Conservation (phyloP, 2,888 invertebrate species). For the Machimus atricapillus region DNA sequence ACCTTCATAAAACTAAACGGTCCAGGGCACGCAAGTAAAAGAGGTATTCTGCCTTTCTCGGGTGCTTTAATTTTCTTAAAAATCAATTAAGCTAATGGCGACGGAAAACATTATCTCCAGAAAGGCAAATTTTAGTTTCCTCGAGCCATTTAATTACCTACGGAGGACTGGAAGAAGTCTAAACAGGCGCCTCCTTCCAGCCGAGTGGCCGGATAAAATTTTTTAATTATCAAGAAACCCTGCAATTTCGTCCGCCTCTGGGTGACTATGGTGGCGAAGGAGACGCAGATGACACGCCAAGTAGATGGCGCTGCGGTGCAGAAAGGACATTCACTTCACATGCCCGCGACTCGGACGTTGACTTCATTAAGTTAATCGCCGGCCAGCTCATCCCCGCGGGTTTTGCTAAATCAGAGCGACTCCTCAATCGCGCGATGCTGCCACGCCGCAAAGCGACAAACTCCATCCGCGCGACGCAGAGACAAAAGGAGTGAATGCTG, state of each 20-base stretch:
- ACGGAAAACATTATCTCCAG: conserved; percentile 42
- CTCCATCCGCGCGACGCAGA: conserved; percentile 5
- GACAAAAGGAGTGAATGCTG: conserved; percentile 37
- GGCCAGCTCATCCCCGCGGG: neutral
- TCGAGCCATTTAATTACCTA: conserved; percentile 43
- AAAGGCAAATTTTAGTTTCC: conserved; percentile 43
- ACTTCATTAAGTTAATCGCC: conserved; percentile 17
- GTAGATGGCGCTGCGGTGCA: neutral
- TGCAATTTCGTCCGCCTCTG: neutral
- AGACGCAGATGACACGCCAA: neutral
- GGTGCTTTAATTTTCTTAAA: conserved; percentile 42
- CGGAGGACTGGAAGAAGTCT: conserved; percentile 8
- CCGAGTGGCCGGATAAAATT: neutral
- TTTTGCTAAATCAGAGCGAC: neutral
- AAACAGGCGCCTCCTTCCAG: conserved; percentile 13
- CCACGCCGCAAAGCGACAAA: conserved; percentile 18
- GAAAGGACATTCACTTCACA: conserved; percentile 8
- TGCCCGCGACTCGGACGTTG: conserved; percentile 7
- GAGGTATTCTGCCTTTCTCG: neutral
- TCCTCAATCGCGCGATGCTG: conserved; percentile 6
- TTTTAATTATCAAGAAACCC: conserved; percentile 30
- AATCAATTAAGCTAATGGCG: conserved; percentile 47
- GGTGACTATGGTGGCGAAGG: neutral
- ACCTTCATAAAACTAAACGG: conserved; percentile 7
- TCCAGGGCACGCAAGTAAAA: neutral